Conservation (phyloP, 2,797 vertebrate species). For the Melanotaenia boesemani region DNA sequence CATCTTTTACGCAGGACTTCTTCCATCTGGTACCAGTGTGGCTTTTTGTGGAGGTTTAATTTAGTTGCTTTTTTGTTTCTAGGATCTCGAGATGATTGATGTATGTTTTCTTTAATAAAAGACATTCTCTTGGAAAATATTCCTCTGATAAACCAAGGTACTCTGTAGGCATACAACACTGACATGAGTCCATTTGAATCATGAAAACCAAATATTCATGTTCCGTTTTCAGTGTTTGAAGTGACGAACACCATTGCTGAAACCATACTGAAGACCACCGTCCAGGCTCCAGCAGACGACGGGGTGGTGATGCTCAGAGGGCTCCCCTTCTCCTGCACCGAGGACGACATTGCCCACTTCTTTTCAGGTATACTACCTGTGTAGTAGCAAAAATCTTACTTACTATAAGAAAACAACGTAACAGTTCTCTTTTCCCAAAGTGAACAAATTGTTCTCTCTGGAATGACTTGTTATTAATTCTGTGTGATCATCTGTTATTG, state of each 20-base stretch:
- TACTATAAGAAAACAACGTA: background rate
- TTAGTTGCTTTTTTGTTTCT: no score
- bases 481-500: background rate
- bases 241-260: conserved; percentile 90
- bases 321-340: conserved; percentile 87
- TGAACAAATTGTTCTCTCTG: background rate
- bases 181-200: no score
- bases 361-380: conserved; percentile 85
- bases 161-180: no score
- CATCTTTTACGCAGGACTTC: no score
- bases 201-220: background rate
- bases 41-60: no score
- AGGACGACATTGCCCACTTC: conserved; percentile 87
- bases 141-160: no score
- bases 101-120: no score
- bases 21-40: no score
- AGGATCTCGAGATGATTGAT: no score
- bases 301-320: conserved; percentile 89
- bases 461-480: background rate
- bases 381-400: no score
- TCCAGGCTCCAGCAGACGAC: conserved; percentile 49
- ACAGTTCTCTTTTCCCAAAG: fast-evolving
- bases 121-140: no score
- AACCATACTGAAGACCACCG: conserved; percentile 77
- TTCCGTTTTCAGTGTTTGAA: conserved; percentile 86